Base-by-base conservation (phyloP, 2,797 vertebrate genomes). In the Pseudochirops cupreus region DNA sequence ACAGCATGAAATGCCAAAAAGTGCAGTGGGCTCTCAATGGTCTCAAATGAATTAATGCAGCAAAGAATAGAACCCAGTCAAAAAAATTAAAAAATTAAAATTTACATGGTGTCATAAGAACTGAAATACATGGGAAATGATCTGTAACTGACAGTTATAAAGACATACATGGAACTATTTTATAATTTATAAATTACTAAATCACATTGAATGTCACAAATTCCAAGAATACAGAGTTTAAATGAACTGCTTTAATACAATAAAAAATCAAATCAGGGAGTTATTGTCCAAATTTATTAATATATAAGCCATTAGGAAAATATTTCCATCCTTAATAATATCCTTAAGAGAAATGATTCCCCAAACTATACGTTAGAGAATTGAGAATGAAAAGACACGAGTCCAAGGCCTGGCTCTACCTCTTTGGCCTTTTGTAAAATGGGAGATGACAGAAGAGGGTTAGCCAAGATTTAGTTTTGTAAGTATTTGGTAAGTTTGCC, bases 141-240 rank as follows among this genome's bases (percentile, higher is more conserved):
- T 96, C 39, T 97, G n/a, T 3, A 90, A 95, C 57, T 74, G 56
- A 95, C 28, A 39, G 50, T 50, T 92, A 91, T 95, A 50, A 91
- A 89, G 18, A 94, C 58, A 96, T 1, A 9, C 7, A 90, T 29
- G 95, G 52, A 56, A 12, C 56, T 92, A 55, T 90, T 97, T 74
- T 74, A 74, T 21, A 74, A 62, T 33, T 39, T 74, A 21, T 74
- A 74, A 74, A 74, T 13, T 74, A 74, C 18, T 39, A 62, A 62
- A 18, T 74, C 16, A 74, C 67, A 74, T 21, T 21, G 31, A 62
- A 62, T n/a, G 6, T 93, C 89, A 97, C 26, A 97, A 97, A 98
- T 94, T 96, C 91, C 95, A 95, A 94, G 96, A 96, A 96, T 95
- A 95, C 26, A 94, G 74, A 39, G 56, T 97, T 74, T 16, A 39